Evolutionary conservation across 2,888 invertebrate genomes (phyloP), one percentile per base, ranked within the genome.

Genomic region (Nomada lathburiana): DNA sequence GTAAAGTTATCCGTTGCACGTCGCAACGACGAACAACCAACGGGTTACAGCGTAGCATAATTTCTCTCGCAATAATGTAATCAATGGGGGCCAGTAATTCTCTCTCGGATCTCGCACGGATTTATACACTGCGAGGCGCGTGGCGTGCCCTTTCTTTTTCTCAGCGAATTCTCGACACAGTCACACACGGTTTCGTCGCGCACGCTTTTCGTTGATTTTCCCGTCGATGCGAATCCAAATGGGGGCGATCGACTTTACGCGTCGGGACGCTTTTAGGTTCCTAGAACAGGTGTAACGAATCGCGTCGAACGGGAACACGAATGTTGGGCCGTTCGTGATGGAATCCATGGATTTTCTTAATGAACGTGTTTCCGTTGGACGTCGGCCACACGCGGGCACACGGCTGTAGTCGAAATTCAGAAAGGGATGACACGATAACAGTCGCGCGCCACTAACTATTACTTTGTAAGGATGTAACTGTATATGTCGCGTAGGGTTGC

Each of bases 71-170:
- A 86, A 82, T 86, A 86, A 83, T 84, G 78, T 88, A 88, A 88
- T 82, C 87, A 88, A 88, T 88, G 87, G 93, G 93, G 94, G 93
- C 93, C 94, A 94, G 93, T 93, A 93, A 94, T 93, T 93, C 90
- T 93, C 92, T 91, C 93, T 93, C 90, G 92, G 93, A 93, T 93
- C 93, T 93, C 92, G 92, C 92, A 92, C 92, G 92, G 92, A 93
- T 92, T 92, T 92, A 92, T 91, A 91, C 88, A 92, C 90, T 88
- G 88, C 89, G 90, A 89, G 90, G 92, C 90, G 91, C 91, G 90
- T 88, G 81, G 77, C 80, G 84, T 85, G 82, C 74, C 73, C 68
- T 69, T 67, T 59, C 69, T 70, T 68, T 68, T 68, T 83, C 86
- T 83, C 76, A 1, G 5, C 77, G 72, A 83, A 82, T 79, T 83